Evolutionary conservation across 2,888 invertebrate species (phyloP).

Genomic region (Euplagia quadripunctaria): DNA sequence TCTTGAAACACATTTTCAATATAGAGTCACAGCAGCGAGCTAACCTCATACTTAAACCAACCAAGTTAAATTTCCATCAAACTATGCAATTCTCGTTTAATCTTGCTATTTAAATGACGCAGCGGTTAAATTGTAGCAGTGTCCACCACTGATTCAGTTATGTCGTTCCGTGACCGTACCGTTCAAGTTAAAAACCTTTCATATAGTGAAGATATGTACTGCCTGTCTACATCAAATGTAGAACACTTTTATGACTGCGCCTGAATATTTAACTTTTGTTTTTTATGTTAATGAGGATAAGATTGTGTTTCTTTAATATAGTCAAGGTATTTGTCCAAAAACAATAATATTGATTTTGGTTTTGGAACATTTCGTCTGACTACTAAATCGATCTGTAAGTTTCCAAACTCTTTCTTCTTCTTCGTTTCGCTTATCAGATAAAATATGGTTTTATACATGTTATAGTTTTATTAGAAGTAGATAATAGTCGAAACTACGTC

Average conservation of each 20-base stretch:
- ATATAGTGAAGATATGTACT: background rate
- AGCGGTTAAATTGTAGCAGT: background rate
- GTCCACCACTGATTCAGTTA: background rate
- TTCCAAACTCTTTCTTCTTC: background rate
- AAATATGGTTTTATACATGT: too few species aligned
- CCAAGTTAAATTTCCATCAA: background rate
- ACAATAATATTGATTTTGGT: background rate
- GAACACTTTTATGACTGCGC: slow-evolving; percentile 17
- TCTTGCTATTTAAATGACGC: background rate
- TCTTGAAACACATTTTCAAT: background rate
- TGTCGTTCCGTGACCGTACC: slow-evolving; percentile 5
- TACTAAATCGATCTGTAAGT: background rate
- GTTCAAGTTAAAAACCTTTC: background rate
- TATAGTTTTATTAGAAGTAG: too few species aligned
- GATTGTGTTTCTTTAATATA: background rate
- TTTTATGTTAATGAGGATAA: slow-evolving; percentile 16
- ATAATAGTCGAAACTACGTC: too few species aligned
- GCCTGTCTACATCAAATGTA: slow-evolving; percentile 7
- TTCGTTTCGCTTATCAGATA: too few species aligned
- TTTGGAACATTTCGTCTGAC: background rate
- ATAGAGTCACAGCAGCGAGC: background rate
- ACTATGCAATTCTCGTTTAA: background rate
- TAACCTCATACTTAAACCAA: background rate
- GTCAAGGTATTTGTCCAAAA: background rate
- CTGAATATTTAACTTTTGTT: slow-evolving; percentile 16